Percentiles rank a stretch among this genome's conserved stretches.
Evolutionary conservation across 2,113 vertebrate species (phyloP).

Genomic region (Eulemur rufifrons): DNA sequence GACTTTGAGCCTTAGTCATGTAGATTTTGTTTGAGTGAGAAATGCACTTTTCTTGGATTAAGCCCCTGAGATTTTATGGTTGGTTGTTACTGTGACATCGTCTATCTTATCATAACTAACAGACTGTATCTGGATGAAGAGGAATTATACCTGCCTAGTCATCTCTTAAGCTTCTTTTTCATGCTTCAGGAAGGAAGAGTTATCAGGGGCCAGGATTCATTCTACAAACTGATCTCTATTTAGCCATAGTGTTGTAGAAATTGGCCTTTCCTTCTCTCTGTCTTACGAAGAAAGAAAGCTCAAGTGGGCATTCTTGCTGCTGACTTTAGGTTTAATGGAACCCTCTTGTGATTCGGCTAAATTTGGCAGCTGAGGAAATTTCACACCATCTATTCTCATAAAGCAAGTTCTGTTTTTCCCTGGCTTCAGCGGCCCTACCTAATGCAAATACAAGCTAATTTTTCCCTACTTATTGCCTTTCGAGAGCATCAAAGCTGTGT

Average conservation of each 20-base stretch:
- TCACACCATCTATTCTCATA: neutral
- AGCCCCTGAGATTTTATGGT: neutral
- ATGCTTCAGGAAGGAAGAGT: neutral
- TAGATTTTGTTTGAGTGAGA: neutral
- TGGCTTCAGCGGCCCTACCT: neutral
- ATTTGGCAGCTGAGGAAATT: neutral
- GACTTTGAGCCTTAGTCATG: neutral
- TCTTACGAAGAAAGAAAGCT: neutral
- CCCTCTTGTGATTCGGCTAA: neutral
- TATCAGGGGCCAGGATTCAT: neutral
- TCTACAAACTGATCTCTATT: neutral
- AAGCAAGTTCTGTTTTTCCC: neutral
- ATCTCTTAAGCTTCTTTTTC: neutral
- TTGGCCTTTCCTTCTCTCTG: neutral
- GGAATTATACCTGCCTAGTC: neutral
- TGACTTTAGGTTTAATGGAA: neutral
- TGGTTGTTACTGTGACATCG: neutral
- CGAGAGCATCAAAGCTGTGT: neutral
- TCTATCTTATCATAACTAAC: neutral
- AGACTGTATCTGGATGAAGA: conserved; percentile 14
- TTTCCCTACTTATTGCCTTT: neutral
- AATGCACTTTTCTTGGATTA: neutral
- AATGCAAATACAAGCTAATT: neutral
- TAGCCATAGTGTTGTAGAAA: neutral
- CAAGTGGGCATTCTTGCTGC: neutral